These are phyloP conservation scores for Zaprionus nigranus DNA, from an alignment of 1,140 invertebrate species.

Conservation along the genomic window DNA sequence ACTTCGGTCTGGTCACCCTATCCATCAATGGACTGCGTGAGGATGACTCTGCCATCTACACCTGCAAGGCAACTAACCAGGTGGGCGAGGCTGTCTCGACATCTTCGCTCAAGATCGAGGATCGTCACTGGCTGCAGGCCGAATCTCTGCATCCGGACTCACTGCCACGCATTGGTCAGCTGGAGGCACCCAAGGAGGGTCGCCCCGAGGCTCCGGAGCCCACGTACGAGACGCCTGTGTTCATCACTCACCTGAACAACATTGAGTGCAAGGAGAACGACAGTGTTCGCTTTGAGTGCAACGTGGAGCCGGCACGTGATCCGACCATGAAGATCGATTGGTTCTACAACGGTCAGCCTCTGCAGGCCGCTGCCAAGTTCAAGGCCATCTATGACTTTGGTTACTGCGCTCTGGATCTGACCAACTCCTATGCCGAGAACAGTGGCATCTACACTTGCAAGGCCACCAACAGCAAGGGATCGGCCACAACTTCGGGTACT, in stretches of 20 bases:
- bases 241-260: slow-evolving; percentile 96
- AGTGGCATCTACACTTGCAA: slow-evolving; percentile 96
- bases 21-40: slow-evolving; percentile 93
- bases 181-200: slow-evolving; percentile 91
- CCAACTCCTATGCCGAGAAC: slow-evolving; percentile 93
- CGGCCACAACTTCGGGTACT: slow-evolving; percentile 94
- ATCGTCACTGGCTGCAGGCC: slow-evolving; percentile 93
- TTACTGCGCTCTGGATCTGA: slow-evolving; percentile 93
- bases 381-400: slow-evolving; percentile 96
- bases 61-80: slow-evolving; percentile 95
- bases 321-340: slow-evolving; percentile 97
- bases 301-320: slow-evolving; percentile 96
- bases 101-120: slow-evolving; percentile 94
- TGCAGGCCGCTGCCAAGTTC: slow-evolving; percentile 92
- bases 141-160: slow-evolving; percentile 97
- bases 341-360: slow-evolving; percentile 93
- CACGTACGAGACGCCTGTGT: slow-evolving; percentile 93
- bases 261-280: slow-evolving; percentile 95
- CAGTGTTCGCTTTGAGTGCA: slow-evolving; percentile 96
- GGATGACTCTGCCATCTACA: slow-evolving; percentile 97
- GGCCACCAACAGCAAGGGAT: slow-evolving; percentile 95
- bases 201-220: slow-evolving; percentile 89
- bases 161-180: slow-evolving; percentile 92
- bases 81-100: slow-evolving; percentile 96
- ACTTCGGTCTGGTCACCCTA: slow-evolving; percentile 96